Percentiles rank a stretch among this genome's conserved stretches.
Conservation (phyloP, 2,888 invertebrate species). For the Amblyjoppa fuscipennis region DNA sequence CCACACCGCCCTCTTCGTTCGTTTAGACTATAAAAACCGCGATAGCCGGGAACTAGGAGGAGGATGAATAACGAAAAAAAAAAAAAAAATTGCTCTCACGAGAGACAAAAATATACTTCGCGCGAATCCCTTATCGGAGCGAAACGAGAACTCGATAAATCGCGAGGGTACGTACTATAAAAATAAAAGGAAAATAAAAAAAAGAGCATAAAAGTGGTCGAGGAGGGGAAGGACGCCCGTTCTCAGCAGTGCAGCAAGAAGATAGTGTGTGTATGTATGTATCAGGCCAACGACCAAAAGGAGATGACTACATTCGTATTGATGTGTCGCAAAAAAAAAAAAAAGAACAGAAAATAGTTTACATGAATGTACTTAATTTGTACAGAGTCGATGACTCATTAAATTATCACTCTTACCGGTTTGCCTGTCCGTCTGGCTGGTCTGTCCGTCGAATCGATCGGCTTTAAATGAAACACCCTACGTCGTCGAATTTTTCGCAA, state of each 20-base stretch:
- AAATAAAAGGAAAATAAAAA: background rate
- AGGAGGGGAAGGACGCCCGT: conserved; percentile 4
- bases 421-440: conserved; percentile 79
- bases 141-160: conserved; percentile 7
- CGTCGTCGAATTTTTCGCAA: conserved; percentile 17
- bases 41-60: background rate
- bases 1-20: background rate
- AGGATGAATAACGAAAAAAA: conserved; percentile 1
- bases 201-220: background rate
- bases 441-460: conserved; percentile 77
- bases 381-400: conserved; percentile 36
- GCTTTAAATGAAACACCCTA: conserved; percentile 41
- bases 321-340: conserved; percentile 58
- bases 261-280: conserved; percentile 45
- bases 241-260: conserved; percentile 39
- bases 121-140: conserved; percentile 14
- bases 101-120: conserved; percentile 2
- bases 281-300: conserved; percentile 34
- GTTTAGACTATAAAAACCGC: conserved; percentile 6
- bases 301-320: conserved; percentile 58
- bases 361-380: conserved; percentile 27
- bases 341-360: conserved; percentile 20
- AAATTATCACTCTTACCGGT: conserved; percentile 40
- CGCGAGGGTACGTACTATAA: background rate
- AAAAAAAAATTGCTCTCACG: background rate